These are phyloP conservation scores for Lamellibrachia luymesi DNA, from an alignment of 1,140 invertebrate genomes.

Conservation along the genomic window DNA sequence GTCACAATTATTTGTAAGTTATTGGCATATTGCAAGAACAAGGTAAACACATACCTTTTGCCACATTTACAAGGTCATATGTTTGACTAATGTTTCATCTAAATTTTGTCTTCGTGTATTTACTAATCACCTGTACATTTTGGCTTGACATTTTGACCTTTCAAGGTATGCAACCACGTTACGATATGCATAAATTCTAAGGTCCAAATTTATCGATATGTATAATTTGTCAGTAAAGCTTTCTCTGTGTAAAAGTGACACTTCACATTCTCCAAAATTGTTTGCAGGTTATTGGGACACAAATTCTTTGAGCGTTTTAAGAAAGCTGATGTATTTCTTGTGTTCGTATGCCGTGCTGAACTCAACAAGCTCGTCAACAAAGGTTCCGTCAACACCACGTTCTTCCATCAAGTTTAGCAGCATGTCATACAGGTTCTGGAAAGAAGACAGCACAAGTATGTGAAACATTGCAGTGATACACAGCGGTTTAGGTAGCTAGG, in stretches of 20 bases:
- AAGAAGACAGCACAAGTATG: constrained; percentile 13
- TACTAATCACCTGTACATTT: background rate
- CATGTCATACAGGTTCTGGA: constrained; percentile 87
- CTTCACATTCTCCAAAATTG: no score
- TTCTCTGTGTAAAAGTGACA: background rate
- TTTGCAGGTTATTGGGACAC: background rate
- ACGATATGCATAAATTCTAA: background rate
- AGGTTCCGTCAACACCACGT: constrained; percentile 86
- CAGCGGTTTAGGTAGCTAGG: no score
- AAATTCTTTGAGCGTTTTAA: constrained; percentile 83
- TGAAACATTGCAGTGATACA: no score
- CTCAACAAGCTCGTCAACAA: constrained; percentile 79
- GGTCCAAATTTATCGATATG: no score
- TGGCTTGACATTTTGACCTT: background rate
- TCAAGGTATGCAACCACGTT: background rate
- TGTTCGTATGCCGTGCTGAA: constrained; percentile 90
- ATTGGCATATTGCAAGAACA: background rate
- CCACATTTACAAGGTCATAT: background rate
- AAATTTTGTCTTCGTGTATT: background rate
- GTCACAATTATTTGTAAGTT: background rate
- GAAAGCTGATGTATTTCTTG: constrained; percentile 76
- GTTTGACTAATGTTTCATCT: background rate
- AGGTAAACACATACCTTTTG: background rate
- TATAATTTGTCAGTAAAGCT: background rate
- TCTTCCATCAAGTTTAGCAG: constrained; percentile 90